Evolutionary conservation across 2,113 vertebrate genomes (phyloP).

Genomic region (Corynorhinus townsendii): DNA sequence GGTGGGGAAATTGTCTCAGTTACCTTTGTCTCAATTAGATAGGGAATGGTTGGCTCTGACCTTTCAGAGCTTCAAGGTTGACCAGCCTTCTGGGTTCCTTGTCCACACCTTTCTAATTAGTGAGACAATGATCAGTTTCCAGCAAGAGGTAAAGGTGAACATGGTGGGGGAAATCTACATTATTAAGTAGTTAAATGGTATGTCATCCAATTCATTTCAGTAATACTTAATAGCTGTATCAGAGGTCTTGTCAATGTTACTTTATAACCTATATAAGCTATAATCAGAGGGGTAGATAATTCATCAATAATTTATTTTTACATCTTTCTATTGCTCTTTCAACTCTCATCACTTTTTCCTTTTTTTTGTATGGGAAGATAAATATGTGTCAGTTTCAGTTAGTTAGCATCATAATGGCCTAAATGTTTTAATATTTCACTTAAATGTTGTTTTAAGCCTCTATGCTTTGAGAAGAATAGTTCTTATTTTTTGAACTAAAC

Average conservation of each 20-base stretch:
- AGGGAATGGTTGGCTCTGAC: no score
- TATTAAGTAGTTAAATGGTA: neutral
- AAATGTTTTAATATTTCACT: neutral
- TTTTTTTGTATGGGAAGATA: neutral
- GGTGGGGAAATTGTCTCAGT: no score
- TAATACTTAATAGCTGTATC: neutral
- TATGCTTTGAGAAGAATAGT: neutral
- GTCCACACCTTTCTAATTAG: no score
- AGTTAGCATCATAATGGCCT: neutral
- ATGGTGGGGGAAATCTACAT: neutral
- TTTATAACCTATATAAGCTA: neutral
- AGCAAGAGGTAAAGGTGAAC: neutral
- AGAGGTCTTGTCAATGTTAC: neutral
- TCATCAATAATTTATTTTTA: neutral
- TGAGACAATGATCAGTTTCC: no score
- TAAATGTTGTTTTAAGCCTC: neutral
- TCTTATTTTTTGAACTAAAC: constrained; percentile 13
- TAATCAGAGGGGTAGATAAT: neutral
- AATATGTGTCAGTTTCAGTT: neutral
- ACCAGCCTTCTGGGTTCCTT: no score
- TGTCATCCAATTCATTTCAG: neutral
- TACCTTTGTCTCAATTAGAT: no score
- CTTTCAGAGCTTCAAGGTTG: no score
- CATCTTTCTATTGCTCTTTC: neutral
- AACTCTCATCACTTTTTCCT: neutral